Evolutionary conservation across 2,888 invertebrate genomes (phyloP).

Genomic region (Polymixis lichenea): DNA sequence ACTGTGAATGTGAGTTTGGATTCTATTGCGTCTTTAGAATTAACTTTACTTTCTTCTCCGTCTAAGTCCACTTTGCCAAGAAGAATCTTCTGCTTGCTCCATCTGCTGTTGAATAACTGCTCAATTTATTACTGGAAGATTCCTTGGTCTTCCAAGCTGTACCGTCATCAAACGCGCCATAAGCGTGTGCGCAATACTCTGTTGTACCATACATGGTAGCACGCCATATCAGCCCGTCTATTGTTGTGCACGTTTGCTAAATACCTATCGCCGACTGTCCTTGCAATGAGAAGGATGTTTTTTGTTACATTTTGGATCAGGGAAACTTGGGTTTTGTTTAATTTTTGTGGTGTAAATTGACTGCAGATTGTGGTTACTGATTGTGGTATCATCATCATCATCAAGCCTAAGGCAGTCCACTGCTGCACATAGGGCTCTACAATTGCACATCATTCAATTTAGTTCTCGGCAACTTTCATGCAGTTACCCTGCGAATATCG

Average conservation of each 20-base stretch:
- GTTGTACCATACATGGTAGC: conserved; percentile 71
- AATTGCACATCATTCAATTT: too few species aligned
- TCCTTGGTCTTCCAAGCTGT: conserved; percentile 40
- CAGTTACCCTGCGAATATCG: too few species aligned
- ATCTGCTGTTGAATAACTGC: conserved; percentile 7
- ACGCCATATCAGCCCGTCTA: conserved; percentile 70
- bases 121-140: conserved; percentile 37
- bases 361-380: background rate
- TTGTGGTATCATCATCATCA: background rate
- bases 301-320: conserved; percentile 3
- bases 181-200: conserved; percentile 60
- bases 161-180: conserved; percentile 50
- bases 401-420: background rate
- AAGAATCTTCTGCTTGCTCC: background rate
- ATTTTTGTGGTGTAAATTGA: background rate
- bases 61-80: background rate
- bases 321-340: conserved; percentile 1
- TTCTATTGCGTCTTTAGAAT: background rate
- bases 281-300: conserved; percentile 55
- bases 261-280: conserved; percentile 61
- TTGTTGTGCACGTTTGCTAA: conserved; percentile 73
- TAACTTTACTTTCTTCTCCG: background rate
- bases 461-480: too few species aligned
- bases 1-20: background rate
- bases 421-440: too few species aligned